phyloP scores from a whole-genome alignment of 2,888 invertebrate species.

The Cartodere bifasciata region DNA sequence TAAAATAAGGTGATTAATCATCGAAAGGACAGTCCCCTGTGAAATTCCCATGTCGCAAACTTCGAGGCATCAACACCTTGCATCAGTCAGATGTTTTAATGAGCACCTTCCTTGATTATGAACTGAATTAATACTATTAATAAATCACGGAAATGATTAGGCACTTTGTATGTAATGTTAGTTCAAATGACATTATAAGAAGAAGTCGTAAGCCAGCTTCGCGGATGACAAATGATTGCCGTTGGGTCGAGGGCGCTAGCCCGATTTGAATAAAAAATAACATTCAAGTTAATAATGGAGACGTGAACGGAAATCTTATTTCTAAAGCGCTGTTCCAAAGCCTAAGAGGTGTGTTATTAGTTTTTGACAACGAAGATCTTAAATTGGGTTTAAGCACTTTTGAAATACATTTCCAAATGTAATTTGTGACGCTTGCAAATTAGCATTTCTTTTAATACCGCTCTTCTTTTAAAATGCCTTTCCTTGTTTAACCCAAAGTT shows the following conservation, averaged over 20 bases:
- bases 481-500: slow-evolving; percentile 10
- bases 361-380: slow-evolving; percentile 33
- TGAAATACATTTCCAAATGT: slow-evolving; percentile 30
- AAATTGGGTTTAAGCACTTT: slow-evolving; percentile 34
- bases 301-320: slow-evolving; percentile 38
- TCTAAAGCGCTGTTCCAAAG: slow-evolving; percentile 22
- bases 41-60: too few relatives aligned
- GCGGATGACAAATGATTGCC: slow-evolving; percentile 33
- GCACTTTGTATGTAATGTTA: too few relatives aligned
- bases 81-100: too few relatives aligned
- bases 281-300: slow-evolving; percentile 38
- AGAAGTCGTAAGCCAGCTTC: slow-evolving; percentile 31
- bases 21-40: too few relatives aligned
- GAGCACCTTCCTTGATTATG: too few relatives aligned
- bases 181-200: too few relatives aligned
- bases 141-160: too few relatives aligned
- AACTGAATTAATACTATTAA: too few relatives aligned
- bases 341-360: slow-evolving; percentile 35
- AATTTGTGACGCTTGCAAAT: slow-evolving; percentile 24
- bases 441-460: slow-evolving; percentile 16
- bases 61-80: too few relatives aligned
- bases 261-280: slow-evolving; percentile 38
- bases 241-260: slow-evolving; percentile 14
- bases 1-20: too few relatives aligned
- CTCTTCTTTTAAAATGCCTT: slow-evolving; percentile 11